Base-by-base conservation (phyloP, 2,888 invertebrate species). In the Osmoderma eremita region DNA sequence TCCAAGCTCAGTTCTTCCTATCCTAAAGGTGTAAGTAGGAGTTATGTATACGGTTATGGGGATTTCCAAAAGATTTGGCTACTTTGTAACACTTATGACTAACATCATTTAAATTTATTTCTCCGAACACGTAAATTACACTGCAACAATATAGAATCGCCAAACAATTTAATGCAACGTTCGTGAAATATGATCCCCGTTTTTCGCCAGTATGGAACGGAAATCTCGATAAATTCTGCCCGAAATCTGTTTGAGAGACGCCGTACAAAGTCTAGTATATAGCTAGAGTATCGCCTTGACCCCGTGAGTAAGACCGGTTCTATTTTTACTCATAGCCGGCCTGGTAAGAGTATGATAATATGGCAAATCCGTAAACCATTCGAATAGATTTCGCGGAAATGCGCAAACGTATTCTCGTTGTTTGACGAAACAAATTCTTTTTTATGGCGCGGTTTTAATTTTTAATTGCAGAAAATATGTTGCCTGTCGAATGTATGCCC, bases 301-400 rank as follows among this genome's bases (percentile, higher is more conserved):
- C 58, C 30, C 36, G 41, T 45, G 45, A 61, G 15, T 61, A 61
- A 24, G 15, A 53, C 42, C 45, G 10, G 30, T 61, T 61, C 58
- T 61, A 61, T 48, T 61, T 61, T 61, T 61, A 61, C 30, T 15
- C 17, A 3, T 45, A 30, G 45, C 22, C 45, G 30, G 30, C 10
- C 30, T 30, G 30, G 45, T 45, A 61, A 61, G 45, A 45, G 45
- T 6, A 58, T 30, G 58, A 61, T 61, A 61, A 61, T 61, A 45
- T 18, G 17, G 30, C 13, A 30, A 61, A 24, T 45, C 24, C 3
- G 12, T 45, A 24, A 45, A 18, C 30, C 24, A 36, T 30, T 45
- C 58, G 8, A 15, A 17, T n/a, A 22, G 6, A 61, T 17, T 61
- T 15, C 30, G 45, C 30, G 48, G 58, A 61, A 61, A 45, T 36